Conservation (phyloP, 2,888 invertebrate species). For the Suillia variegata region DNA sequence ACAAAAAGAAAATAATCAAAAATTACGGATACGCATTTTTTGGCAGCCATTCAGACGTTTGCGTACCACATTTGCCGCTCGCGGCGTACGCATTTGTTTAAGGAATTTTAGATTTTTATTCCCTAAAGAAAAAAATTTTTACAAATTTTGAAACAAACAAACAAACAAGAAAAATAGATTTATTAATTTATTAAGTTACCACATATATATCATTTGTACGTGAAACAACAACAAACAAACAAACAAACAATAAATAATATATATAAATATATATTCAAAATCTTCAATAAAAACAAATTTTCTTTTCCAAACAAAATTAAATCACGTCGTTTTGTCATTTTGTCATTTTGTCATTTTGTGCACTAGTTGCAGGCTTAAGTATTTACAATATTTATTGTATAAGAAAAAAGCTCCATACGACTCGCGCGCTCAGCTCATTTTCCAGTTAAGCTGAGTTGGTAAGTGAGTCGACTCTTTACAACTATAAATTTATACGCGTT, state of each 20-base stretch:
- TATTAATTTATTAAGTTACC: conserved; percentile 26
- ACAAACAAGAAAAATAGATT: conserved; percentile 11
- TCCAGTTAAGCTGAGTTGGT: too few relatives aligned
- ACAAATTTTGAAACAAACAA: conserved; percentile 36
- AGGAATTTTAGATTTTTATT: conserved; percentile 58
- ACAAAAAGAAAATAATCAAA: too few relatives aligned
- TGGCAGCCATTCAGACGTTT: conserved; percentile 52
- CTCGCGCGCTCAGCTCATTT: too few relatives aligned
- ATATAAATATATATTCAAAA: conserved; percentile 9
- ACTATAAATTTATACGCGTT: too few relatives aligned
- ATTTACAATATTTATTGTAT: too few relatives aligned
- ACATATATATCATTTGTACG: conserved; percentile 27
- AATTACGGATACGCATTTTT: conserved; percentile 28
- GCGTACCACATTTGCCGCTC: conserved; percentile 26
- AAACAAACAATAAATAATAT: too few relatives aligned
- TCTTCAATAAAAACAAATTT: conserved; percentile 19
- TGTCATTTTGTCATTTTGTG: too few relatives aligned
- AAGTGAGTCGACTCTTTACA: too few relatives aligned
- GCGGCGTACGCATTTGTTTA: conserved; percentile 33
- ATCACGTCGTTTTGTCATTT: too few relatives aligned
- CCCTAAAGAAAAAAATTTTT: conserved; percentile 50
- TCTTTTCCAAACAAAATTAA: conserved; percentile 22
- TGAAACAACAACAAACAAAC: conserved; percentile 20
- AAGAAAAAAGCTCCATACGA: too few relatives aligned
- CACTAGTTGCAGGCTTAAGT: too few relatives aligned